Evolutionary conservation across 2,113 vertebrate species (phyloP).

Genomic region (Euleptes europaea): DNA sequence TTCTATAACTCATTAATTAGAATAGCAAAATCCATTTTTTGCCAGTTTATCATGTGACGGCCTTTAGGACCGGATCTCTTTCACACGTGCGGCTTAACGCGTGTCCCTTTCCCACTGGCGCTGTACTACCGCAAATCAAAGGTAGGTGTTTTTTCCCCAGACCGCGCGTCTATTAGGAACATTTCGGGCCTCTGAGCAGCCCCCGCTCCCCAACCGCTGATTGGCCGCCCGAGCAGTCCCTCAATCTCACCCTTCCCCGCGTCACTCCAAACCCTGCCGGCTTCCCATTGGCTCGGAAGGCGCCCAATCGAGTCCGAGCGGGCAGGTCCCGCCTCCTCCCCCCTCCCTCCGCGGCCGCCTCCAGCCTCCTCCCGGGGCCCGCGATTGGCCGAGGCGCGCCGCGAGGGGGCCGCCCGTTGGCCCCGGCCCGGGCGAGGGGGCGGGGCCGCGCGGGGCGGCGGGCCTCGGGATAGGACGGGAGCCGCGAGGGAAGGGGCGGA

Average conservation of each 20-base stretch:
- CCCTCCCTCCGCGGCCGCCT: not conserved
- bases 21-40: too few relatives aligned
- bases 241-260: not conserved
- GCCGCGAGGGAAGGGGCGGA: not conserved
- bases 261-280: not conserved
- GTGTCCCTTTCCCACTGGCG: too few relatives aligned
- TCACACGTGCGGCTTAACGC: not conserved
- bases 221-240: not conserved
- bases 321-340: rapidly evolving
- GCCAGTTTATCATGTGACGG: too few relatives aligned
- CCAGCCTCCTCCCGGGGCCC: rapidly evolving
- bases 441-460: conserved; percentile 2
- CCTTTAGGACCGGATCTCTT: not conserved
- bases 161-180: not conserved
- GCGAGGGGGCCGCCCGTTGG: conserved; percentile 17
- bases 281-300: not conserved
- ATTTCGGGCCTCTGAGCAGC: not conserved
- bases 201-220: not conserved
- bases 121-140: not conserved
- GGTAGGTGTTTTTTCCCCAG: not conserved
- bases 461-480: not conserved
- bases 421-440: not conserved
- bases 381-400: conserved; percentile 2
- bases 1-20: too few relatives aligned
- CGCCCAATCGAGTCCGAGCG: not conserved